Conservation (phyloP, 2,113 vertebrate genomes). For the Chauna torquata region DNA sequence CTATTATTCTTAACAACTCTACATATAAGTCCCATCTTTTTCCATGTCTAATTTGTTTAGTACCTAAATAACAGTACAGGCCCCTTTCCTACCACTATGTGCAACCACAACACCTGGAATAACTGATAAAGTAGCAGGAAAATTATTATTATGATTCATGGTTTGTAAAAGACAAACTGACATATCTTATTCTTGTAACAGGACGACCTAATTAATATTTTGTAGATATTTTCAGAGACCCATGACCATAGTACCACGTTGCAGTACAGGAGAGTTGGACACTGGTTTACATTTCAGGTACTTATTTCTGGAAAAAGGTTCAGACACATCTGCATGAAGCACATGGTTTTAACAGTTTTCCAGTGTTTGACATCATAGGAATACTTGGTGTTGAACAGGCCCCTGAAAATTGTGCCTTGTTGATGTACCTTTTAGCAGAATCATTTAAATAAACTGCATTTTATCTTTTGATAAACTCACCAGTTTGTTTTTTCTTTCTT, state of each 20-base stretch:
- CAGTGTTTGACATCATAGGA: not conserved
- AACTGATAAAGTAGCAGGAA: not conserved
- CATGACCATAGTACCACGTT: not conserved
- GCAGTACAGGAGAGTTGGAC: not conserved
- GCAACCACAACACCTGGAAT: not conserved
- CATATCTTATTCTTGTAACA: not conserved
- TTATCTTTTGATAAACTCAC: not conserved
- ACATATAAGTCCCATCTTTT: not conserved
- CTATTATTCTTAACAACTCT: not conserved
- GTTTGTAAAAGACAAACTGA: not conserved
- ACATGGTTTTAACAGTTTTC: not conserved
- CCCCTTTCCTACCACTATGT: not conserved
- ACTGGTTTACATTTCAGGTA: not conserved
- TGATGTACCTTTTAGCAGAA: not conserved
- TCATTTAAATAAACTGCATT: not conserved
- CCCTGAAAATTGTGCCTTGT: not conserved
- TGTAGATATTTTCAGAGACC: not conserved
- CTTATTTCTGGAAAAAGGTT: not conserved
- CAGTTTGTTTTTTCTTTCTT: not conserved
- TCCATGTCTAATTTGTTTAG: not conserved
- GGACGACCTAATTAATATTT: not conserved
- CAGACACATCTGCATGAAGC: not conserved
- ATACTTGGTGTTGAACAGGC: rapidly evolving
- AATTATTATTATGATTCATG: not conserved
- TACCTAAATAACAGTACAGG: not conserved